A percentile compares a stretch with the other conserved stretches of the same genome.
These are phyloP conservation scores for Cephalophus harveyi DNA, from an alignment of 2,113 vertebrate species.

Conservation along the genomic window DNA sequence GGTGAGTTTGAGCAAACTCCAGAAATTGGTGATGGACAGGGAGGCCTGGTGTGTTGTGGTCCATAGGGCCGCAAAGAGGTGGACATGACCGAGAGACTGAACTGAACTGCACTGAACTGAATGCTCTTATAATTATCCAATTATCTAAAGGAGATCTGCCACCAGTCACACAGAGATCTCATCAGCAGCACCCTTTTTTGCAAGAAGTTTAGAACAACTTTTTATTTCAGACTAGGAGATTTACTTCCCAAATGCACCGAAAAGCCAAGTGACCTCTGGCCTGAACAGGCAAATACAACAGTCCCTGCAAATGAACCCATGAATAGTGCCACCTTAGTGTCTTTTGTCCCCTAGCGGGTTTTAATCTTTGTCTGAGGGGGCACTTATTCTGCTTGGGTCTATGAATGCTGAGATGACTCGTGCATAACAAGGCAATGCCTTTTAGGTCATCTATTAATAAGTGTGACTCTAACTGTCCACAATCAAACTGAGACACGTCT, in stretches of 20 bases:
- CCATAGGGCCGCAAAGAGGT: neutral
- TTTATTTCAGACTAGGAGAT: neutral
- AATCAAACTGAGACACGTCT: neutral
- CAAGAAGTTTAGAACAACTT: neutral
- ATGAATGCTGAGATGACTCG: neutral
- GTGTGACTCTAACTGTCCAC: neutral
- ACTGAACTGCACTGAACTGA: neutral
- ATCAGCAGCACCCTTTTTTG: neutral
- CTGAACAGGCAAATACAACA: neutral
- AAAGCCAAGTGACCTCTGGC: neutral
- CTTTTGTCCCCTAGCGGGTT: neutral
- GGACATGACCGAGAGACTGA: rapidly evolving
- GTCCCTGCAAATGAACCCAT: neutral
- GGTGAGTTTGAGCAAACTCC: too few species aligned
- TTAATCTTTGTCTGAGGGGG: neutral
- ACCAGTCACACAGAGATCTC: neutral
- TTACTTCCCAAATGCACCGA: neutral
- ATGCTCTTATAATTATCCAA: neutral
- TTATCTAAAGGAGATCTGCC: neutral
- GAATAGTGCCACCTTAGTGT: neutral
- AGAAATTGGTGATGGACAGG: neutral
- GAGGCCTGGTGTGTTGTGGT: neutral
- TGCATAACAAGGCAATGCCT: neutral
- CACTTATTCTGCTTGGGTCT: neutral
- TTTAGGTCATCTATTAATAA: neutral